phyloP scores from a whole-genome alignment of 2,888 invertebrate genomes.

The Phengaris arion region DNA sequence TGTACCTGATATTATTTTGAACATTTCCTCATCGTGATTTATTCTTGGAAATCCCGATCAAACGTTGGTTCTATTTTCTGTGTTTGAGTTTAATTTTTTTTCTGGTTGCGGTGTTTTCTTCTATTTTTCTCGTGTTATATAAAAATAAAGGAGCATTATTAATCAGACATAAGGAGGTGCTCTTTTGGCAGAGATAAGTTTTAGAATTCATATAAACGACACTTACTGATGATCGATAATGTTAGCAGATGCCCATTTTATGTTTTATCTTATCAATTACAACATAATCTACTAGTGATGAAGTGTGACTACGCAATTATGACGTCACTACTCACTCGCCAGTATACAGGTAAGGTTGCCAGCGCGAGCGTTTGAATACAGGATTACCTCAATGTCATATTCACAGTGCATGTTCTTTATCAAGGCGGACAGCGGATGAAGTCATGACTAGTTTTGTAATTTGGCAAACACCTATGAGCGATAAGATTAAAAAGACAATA shows the following conservation, averaged over 20 bases:
- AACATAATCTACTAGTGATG: neutral
- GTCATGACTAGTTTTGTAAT: neutral
- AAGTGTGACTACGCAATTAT: constrained; percentile 8
- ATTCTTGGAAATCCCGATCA: neutral
- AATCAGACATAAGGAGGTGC: neutral
- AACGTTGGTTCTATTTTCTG: neutral
- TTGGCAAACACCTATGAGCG: neutral
- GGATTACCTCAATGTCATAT: neutral
- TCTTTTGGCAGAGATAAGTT: no score
- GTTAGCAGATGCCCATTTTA: neutral
- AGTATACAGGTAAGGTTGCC: neutral
- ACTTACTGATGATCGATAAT: neutral
- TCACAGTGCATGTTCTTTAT: neutral
- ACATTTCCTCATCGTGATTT: neutral
- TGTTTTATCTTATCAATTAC: neutral
- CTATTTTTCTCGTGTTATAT: neutral
- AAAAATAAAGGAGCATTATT: neutral
- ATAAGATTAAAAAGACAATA: neutral
- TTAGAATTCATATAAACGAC: no score
- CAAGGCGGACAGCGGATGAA: neutral
- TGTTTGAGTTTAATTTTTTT: constrained; percentile 2
- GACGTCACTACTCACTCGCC: neutral
- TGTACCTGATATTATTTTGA: constrained; percentile 20
- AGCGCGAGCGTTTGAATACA: neutral
- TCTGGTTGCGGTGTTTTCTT: neutral